Evolutionary conservation across 2,113 vertebrate genomes (phyloP).

Genomic region (Octodon degus): DNA sequence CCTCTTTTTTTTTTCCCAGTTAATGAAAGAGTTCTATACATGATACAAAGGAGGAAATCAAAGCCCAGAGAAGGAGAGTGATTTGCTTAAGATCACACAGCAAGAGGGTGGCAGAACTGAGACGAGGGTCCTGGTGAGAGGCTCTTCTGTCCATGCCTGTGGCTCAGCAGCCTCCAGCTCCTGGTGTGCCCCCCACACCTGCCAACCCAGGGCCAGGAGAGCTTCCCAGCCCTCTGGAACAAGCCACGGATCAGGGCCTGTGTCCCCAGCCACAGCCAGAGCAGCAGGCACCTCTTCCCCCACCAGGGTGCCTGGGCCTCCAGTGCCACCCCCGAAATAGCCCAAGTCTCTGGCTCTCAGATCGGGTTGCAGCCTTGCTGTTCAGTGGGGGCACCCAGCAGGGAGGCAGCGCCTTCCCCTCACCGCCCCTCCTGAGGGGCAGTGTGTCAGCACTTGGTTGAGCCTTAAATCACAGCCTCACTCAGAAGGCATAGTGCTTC

Average conservation of each 20-base stretch:
- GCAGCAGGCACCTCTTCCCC: conserved; percentile 58
- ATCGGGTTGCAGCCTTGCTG: conserved; percentile 69
- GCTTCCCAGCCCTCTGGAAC: not conserved
- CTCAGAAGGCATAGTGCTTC: not conserved
- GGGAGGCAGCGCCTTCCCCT: not conserved
- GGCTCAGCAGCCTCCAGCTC: not conserved
- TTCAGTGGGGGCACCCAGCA: conserved; percentile 74
- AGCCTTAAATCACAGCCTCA: conserved; percentile 54
- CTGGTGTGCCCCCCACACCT: not conserved
- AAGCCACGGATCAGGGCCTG: not conserved
- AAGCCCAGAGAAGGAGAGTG: not conserved
- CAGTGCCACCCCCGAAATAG: conserved; percentile 78
- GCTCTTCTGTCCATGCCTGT: not conserved
- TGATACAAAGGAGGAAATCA: not conserved
- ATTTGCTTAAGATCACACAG: not conserved
- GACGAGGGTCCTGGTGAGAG: not conserved
- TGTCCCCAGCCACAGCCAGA: not conserved
- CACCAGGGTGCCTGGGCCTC: conserved; percentile 68
- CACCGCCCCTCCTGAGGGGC: not conserved
- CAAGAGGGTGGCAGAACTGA: not conserved
- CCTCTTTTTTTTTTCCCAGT: not conserved
- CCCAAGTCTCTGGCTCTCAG: conserved; percentile 67
- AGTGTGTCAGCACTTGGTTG: conserved; percentile 10
- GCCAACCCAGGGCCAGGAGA: not conserved
- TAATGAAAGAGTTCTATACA: not conserved